Base-by-base conservation (phyloP, 2,888 invertebrate genomes). In the Acronicta leporina region DNA sequence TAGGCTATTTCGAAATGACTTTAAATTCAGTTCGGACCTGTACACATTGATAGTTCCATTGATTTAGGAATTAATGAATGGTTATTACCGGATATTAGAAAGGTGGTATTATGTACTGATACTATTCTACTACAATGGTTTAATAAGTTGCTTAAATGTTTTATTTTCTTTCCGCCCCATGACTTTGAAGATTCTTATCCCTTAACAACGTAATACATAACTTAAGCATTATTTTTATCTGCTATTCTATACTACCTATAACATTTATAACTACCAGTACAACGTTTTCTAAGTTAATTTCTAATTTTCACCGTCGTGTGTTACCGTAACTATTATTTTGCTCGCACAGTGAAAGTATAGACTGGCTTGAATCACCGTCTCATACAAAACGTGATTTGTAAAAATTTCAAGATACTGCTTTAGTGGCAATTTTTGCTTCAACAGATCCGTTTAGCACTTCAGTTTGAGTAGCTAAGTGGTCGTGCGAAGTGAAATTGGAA, bases 271-370 rank as follows among this genome's bases (percentile, higher is more conserved):
- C 40, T 40, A 68, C 64, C 63, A 58, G 46, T 44, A 52, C 51
- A 49, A 54, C 46, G 44, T 60, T 82, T 83, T 82, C 79, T 56
- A 71, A 77, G 60, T 72, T 83, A 83, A 86, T 90, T 90, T 89
- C 89, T 88, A 85, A 89, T 87, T 89, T 90, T 86, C 90, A 85
- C 90, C 84, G 87, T 82, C 59, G 79, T 81, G 78, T 81, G 83
- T 82, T 85, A 85, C 83, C 76, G 85, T 82, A 79, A 78, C 82
- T 81, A 86, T 87, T 86, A 87, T 87, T 87, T 85, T 79, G 83
- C 84, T 82, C 79, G 81, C 77, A 76, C 74, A 82, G 90, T 81
- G 91, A 91, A 91, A 91, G 91, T 88, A 70, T 73, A 62, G 55
- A 53, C 54, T 59, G 60, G 63, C 63, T 73, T 73, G 65, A 76